Evolutionary conservation across 1,140 invertebrate genomes (phyloP).

Genomic region (Drosophila kepulauana): DNA sequence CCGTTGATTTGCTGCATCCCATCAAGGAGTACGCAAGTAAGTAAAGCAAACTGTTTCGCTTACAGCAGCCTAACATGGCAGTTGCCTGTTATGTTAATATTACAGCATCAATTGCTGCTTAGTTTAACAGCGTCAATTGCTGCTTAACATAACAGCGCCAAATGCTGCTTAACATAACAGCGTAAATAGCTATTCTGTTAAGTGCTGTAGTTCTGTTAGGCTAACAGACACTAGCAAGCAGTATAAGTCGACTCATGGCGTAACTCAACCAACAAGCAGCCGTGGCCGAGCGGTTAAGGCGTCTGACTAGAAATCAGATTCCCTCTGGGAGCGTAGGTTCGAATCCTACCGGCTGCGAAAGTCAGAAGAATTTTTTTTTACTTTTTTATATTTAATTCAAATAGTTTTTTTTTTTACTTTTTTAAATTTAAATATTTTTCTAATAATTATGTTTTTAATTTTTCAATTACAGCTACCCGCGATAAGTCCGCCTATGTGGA

Average conservation of each 20-base stretch:
- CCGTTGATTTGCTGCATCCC: conserved; percentile 89
- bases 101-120: not conserved
- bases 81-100: conserved; percentile 12
- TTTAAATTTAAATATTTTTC: conserved; percentile 73
- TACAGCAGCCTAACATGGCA: not conserved
- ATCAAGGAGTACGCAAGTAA: conserved; percentile 92
- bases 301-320: conserved; percentile 94
- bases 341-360: conserved; percentile 92
- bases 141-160: no score
- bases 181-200: not conserved
- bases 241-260: conserved; percentile 66
- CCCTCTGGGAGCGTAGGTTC: conserved; percentile 94
- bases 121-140: no score
- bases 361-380: conserved; percentile 82
- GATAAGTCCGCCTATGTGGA: conserved; percentile 91
- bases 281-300: conserved; percentile 94
- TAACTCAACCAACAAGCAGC: conserved; percentile 87
- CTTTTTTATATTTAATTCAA: conserved; percentile 46
- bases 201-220: not conserved
- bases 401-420: conserved; percentile 85
- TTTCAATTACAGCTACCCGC: conserved; percentile 86
- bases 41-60: conserved; percentile 52
- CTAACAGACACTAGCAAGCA: conserved; percentile 7
- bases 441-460: conserved; percentile 1
- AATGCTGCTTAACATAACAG: not conserved